Conservation (phyloP, 2,797 vertebrate species). For the Myotis myotis region DNA sequence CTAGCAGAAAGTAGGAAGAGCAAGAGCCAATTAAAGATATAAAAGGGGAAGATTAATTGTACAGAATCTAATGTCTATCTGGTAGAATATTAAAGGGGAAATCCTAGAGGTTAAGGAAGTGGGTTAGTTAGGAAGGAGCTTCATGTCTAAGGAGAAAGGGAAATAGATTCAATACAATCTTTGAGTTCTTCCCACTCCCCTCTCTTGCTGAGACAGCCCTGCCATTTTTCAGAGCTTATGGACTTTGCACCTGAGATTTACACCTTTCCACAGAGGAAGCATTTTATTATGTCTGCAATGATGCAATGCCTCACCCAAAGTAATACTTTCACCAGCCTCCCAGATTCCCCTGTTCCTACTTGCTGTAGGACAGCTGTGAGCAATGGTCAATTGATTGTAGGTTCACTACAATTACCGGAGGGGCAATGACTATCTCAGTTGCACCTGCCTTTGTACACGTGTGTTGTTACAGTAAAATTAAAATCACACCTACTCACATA, state of each 20-base stretch:
- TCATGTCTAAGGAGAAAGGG: neutral
- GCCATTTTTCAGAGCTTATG: neutral
- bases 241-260: slow-evolving; percentile 39
- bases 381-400: neutral
- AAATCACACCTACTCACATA: neutral
- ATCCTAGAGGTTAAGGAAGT: neutral
- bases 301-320: neutral
- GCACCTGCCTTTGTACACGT: slow-evolving; percentile 36
- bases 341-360: neutral
- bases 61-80: neutral
- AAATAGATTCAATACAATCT: neutral
- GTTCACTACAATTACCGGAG: neutral
- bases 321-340: slow-evolving; percentile 7
- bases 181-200: neutral
- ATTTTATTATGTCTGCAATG: neutral
- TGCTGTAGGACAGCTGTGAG: neutral
- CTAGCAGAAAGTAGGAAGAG: neutral
- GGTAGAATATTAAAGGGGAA: neutral
- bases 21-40: neutral
- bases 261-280: neutral
- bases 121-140: neutral
- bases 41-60: neutral
- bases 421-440: neutral
- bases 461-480: slow-evolving; percentile 22
- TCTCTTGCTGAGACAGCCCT: neutral